Base-by-base conservation (phyloP, 2,113 vertebrate genomes). In the Daboia siamensis region DNA sequence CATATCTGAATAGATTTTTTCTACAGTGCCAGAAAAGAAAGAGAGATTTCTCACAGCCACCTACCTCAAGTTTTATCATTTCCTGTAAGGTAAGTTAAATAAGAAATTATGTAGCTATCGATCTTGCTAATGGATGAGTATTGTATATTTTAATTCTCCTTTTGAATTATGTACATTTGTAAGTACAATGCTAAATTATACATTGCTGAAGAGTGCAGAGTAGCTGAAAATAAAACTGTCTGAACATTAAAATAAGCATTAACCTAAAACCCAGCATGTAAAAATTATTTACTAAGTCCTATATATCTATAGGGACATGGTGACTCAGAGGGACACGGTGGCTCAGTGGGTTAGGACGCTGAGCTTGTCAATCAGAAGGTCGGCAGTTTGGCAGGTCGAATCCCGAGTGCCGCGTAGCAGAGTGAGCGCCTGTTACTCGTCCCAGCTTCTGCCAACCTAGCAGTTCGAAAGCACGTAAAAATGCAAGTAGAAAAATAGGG, bases 11-110 rank as follows among this genome's bases (percentile, higher is more conserved):
- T 91, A 97, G 97, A 86, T 99, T 99, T 97, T 99, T 99, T 97
- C 98, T 97, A 96, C 98, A 99, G 98, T 99, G 99, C 98, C 99
- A 99, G 97, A 99, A 98, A 97, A 98, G 98, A 97, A 98, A 99
- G 97, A 97, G 97, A 91, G 98, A 99, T 96, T 96, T 98, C 91
- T 98, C 98, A 90, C 97, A 98, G 94, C 98, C 98, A 95, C 98
- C 98, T 98, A 98, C 99, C 98, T 98, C 98, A 92, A 98, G 97
- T 94, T 99, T 99, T 92, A 90, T 99, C 94, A 98, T 95, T 94
- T 98, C 98, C 96, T 98, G 99, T 96, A 99, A 99, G 99, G 99
- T 99, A 97, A 97, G 94, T 23, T 90, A 85, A 57, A 23, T 2
- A 59, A 5, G 39, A 23, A 84, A 56, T 39, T 15, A 0, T 44